These are phyloP conservation scores for Nemoura dubitans DNA, from an alignment of 2,888 invertebrate species.

Conservation along the genomic window DNA sequence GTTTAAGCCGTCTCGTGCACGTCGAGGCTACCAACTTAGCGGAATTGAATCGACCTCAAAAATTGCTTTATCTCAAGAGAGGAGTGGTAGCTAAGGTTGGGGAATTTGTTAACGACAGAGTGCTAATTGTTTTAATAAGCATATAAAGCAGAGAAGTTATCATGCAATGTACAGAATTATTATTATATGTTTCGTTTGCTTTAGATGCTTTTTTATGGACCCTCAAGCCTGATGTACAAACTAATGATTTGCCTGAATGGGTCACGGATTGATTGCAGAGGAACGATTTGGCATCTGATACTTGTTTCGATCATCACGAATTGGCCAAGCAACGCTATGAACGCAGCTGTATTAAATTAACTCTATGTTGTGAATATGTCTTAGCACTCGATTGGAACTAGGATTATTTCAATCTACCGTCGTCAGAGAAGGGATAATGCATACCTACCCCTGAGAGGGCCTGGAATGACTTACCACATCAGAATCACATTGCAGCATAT, in stretches of 20 bases:
- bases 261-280: neutral
- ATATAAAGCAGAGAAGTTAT: constrained; percentile 15
- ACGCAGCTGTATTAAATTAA: constrained; percentile 12
- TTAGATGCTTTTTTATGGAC: constrained; percentile 45
- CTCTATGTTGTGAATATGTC: constrained; percentile 12
- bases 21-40: neutral
- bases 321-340: neutral
- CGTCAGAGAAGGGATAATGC: neutral
- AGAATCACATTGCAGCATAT: constrained; percentile 7
- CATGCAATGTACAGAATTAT: constrained; percentile 28
- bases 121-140: constrained; percentile 14
- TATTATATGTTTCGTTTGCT: constrained; percentile 43
- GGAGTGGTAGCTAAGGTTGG: neutral
- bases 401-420: neutral
- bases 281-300: neutral
- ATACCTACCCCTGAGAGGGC: neutral
- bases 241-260: neutral
- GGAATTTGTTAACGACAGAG: constrained; percentile 13
- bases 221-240: constrained; percentile 42
- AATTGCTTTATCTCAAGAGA: neutral
- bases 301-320: neutral
- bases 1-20: neutral
- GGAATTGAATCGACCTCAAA: neutral
- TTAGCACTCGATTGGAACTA: neutral
- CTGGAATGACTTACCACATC: neutral